Evolutionary conservation across 2,888 invertebrate genomes (phyloP).

Genomic region (Hyposoter didymator): DNA sequence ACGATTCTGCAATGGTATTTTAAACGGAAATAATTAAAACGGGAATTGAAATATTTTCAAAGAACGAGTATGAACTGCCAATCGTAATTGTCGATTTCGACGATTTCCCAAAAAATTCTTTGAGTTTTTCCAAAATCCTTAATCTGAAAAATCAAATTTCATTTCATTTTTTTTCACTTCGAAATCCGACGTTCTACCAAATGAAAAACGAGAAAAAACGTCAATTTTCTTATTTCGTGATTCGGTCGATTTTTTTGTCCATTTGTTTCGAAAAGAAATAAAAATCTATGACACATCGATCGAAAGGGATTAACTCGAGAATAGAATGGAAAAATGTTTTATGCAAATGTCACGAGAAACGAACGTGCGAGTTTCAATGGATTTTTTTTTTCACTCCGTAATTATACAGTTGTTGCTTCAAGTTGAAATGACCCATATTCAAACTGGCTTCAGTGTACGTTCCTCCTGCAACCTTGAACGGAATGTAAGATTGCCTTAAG

Average conservation of each 20-base stretch:
- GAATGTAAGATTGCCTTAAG: slow-evolving; percentile 11
- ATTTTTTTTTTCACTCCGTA: background rate
- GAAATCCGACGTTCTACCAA: background rate
- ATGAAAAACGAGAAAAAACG: background rate
- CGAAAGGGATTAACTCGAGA: background rate
- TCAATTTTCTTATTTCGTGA: background rate
- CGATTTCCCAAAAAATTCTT: no score
- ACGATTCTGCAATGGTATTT: background rate
- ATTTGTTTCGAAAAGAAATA: background rate
- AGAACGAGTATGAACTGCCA: background rate
- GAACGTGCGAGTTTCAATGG: background rate
- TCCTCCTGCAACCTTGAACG: slow-evolving; percentile 44
- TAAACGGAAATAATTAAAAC: background rate
- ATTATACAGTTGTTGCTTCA: background rate
- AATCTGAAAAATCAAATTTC: background rate
- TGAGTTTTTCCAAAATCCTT: no score
- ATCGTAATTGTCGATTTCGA: no score
- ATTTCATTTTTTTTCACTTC: background rate
- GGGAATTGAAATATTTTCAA: background rate
- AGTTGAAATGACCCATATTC: slow-evolving; percentile 13
- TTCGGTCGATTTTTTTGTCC: background rate
- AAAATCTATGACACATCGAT: background rate
- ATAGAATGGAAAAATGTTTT: background rate
- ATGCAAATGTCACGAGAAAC: background rate
- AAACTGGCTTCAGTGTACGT: background rate